phyloP scores from a whole-genome alignment of 2,797 vertebrate genomes.

The Discoglossus pictus region DNA sequence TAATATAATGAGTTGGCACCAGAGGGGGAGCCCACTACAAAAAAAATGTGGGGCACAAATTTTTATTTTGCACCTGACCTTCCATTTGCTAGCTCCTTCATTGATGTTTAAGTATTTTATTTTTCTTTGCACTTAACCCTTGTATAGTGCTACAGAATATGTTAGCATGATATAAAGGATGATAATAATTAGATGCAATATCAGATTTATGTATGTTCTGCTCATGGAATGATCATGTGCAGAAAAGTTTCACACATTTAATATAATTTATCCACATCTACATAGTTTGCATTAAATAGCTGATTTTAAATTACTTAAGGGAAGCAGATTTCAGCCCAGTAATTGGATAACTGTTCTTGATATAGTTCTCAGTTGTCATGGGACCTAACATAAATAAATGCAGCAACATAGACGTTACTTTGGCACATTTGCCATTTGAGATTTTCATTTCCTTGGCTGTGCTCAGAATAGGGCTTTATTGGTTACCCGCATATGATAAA shows the following conservation, averaged over 20 bases:
- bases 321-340: slow-evolving; percentile 26
- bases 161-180: too few species aligned
- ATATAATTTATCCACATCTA: neutral
- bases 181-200: too few species aligned
- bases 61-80: too few species aligned
- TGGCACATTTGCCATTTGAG: slow-evolving; percentile 34
- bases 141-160: too few species aligned
- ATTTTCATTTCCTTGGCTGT: slow-evolving; percentile 21
- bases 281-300: slow-evolving; percentile 32
- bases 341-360: slow-evolving; percentile 45
- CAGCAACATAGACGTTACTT: slow-evolving; percentile 25
- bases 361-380: slow-evolving; percentile 24
- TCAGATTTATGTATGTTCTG: too few species aligned
- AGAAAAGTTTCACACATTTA: slow-evolving; percentile 10
- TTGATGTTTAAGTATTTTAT: too few species aligned
- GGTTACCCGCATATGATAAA: too few species aligned
- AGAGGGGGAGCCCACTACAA: too few species aligned
- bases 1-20: too few species aligned
- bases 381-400: slow-evolving; percentile 44
- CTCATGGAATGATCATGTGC: neutral
- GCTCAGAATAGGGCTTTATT: slow-evolving; percentile 10
- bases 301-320: slow-evolving; percentile 43
- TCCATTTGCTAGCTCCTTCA: too few species aligned
- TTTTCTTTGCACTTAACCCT: too few species aligned
- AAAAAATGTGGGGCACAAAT: too few species aligned